phyloP scores from a whole-genome alignment of 1,140 invertebrate species.

The Nasonia vitripennis region DNA sequence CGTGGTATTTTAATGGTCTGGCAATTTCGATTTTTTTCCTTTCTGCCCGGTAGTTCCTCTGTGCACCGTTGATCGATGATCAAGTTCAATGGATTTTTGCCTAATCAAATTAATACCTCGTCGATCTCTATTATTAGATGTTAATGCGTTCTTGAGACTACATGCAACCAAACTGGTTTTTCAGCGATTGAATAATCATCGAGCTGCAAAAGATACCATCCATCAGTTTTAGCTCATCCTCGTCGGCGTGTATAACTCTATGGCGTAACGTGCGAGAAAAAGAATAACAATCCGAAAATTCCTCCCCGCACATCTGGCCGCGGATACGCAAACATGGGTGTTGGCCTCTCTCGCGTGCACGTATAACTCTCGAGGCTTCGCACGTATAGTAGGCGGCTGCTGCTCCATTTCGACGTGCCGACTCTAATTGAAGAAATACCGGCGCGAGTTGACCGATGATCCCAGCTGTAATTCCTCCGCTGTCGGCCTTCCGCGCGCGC shows the following conservation, averaged over 20 bases:
- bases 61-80: not conserved
- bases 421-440: slow-evolving; percentile 14
- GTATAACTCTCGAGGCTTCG: not conserved
- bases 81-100: not conserved
- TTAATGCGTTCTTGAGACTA: not conserved
- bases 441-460: slow-evolving; percentile 25
- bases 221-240: not conserved
- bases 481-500: not conserved
- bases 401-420: slow-evolving; percentile 23
- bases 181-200: not conserved
- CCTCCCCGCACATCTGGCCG: not conserved
- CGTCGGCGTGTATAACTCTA: no score
- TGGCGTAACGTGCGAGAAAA: not conserved
- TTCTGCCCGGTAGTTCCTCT: not conserved
- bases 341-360: slow-evolving; percentile 20
- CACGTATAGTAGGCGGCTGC: slow-evolving; percentile 4
- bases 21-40: not conserved
- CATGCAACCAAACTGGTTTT: not conserved
- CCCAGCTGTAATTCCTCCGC: not conserved
- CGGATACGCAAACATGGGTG: slow-evolving; percentile 28
- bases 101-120: not conserved
- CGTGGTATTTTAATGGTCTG: not conserved
- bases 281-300: not conserved
- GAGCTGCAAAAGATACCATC: not conserved
- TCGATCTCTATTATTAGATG: not conserved